Conservation (phyloP, 2,797 vertebrate genomes). For the Sebastiscus tertius region DNA sequence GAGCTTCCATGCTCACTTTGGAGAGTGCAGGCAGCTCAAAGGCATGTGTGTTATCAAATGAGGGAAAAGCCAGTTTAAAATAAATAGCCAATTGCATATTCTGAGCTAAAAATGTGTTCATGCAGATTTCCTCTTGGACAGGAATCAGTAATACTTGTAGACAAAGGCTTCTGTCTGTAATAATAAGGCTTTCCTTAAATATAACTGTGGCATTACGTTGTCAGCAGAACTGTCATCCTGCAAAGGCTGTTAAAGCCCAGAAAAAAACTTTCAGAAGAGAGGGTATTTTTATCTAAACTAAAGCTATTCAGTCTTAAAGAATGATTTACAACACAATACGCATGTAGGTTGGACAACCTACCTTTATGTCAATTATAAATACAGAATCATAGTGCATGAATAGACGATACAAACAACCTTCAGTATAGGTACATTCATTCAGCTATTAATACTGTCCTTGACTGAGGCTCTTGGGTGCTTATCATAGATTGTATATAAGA, state of each 20-base stretch:
- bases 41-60: background rate
- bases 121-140: background rate
- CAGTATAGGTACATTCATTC: background rate
- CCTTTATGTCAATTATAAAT: background rate
- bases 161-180: background rate
- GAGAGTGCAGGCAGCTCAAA: constrained; percentile 1
- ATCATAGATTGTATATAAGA: too few relatives aligned
- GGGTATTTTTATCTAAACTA: background rate
- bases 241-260: background rate
- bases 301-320: background rate
- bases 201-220: background rate
- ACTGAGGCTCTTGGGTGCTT: background rate
- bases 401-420: background rate
- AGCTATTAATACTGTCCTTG: background rate
- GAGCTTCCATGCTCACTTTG: constrained; percentile 3
- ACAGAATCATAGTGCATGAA: background rate
- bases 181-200: background rate
- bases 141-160: background rate
- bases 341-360: too few relatives aligned
- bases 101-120: background rate
- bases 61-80: background rate
- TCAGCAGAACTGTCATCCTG: background rate
- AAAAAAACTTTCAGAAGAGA: background rate
- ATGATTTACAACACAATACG: background rate
- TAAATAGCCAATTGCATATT: background rate